Evolutionary conservation across 2,888 invertebrate genomes (phyloP).

Genomic region (Drosophila maculinotata): DNA sequence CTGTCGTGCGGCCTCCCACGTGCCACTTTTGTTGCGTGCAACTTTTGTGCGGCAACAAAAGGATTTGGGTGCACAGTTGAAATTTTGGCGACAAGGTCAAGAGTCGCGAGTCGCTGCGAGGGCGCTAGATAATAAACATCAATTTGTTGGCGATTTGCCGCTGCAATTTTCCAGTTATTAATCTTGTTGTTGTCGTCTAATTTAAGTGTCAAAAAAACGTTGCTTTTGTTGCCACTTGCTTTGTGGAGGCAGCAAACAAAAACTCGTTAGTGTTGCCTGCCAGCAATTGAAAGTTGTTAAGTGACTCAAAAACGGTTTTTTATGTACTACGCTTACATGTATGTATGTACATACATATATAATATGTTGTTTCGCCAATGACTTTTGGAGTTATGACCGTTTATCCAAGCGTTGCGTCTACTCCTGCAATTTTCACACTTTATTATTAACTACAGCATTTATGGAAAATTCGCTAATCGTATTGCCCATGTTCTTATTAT

Average conservation of each 20-base stretch:
- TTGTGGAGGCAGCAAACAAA: conserved; percentile 19
- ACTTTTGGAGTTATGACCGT: conserved; percentile 28
- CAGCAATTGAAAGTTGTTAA: conserved; percentile 78
- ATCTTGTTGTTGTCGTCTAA: conserved; percentile 48
- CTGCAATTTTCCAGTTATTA: conserved; percentile 74
- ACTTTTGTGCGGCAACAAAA: conserved; percentile 38
- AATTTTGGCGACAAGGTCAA: conserved; percentile 64
- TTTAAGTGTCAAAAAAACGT: conserved; percentile 37
- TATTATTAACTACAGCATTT: conserved; percentile 53
- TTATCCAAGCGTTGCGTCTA: conserved; percentile 32
- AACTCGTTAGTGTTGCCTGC: conserved; percentile 54
- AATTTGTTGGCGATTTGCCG: conserved; percentile 63
- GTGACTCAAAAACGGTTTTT: conserved; percentile 58
- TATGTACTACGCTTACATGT: conserved; percentile 2
- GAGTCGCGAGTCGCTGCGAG: conserved; percentile 49
- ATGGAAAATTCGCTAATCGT: conserved; percentile 32
- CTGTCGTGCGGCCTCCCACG: not conserved
- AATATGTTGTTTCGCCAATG: conserved; percentile 1
- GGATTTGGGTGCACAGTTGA: conserved; percentile 41
- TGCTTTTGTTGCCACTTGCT: conserved; percentile 23
- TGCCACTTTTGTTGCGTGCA: conserved; percentile 8
- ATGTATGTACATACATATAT: no score
- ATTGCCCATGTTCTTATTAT: conserved; percentile 19
- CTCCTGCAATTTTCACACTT: conserved; percentile 63
- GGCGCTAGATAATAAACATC: conserved; percentile 49